These are phyloP conservation scores for Nibea albiflora DNA, from an alignment of 2,113 vertebrate species.

Conservation along the genomic window DNA sequence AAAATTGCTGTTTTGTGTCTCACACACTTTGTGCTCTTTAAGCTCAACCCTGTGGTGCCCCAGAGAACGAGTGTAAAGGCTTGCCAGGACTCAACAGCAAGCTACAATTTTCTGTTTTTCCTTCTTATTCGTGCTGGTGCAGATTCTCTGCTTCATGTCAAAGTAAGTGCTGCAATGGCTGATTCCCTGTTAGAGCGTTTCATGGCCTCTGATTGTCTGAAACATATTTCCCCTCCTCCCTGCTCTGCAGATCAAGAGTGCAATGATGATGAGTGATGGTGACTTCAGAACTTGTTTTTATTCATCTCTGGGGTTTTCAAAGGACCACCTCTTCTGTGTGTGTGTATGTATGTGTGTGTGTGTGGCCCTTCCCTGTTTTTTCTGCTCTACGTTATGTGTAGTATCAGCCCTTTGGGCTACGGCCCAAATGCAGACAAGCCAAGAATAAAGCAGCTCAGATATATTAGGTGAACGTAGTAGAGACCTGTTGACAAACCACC, in stretches of 20 bases:
- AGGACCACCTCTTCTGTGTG: conserved; percentile 64
- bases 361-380: conserved; percentile 46
- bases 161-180: conserved; percentile 61
- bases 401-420: conserved; percentile 57
- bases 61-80: conserved; percentile 29
- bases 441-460: conserved; percentile 60
- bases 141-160: conserved; percentile 73
- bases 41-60: conserved; percentile 30
- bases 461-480: conserved; percentile 42
- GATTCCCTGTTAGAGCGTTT: conserved; percentile 62
- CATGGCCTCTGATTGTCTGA: conserved; percentile 71
- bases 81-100: conserved; percentile 44
- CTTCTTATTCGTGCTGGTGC: conserved; percentile 57
- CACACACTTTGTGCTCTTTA: conserved; percentile 59
- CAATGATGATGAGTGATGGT: conserved; percentile 77
- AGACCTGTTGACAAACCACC: conserved; percentile 61
- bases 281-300: conserved; percentile 74
- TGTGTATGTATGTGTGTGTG: not conserved
- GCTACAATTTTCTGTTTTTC: conserved; percentile 49
- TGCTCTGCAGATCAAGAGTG: conserved; percentile 68
- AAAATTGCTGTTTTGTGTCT: conserved; percentile 65
- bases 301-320: conserved; percentile 74
- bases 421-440: conserved; percentile 58
- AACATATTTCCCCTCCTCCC: conserved; percentile 62
- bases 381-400: conserved; percentile 60